phyloP scores from a whole-genome alignment of 2,113 vertebrate species.

The Todiramphus saurophagus region DNA sequence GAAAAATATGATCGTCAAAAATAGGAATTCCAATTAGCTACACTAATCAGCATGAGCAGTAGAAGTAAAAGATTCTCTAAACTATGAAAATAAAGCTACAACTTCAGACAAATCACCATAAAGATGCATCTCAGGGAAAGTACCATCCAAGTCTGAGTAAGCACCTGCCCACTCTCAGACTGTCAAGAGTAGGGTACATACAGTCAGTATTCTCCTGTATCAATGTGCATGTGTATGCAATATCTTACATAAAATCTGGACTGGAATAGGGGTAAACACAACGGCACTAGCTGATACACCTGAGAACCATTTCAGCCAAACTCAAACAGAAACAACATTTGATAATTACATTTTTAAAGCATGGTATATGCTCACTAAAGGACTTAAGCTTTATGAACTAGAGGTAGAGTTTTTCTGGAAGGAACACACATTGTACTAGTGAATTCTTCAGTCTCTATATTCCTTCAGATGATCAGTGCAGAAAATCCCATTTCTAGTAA shows the following conservation, averaged over 20 bases:
- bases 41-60: background rate
- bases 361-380: background rate
- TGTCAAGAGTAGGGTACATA: rapidly evolving
- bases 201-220: background rate
- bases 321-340: background rate
- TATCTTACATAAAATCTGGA: background rate
- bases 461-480: background rate
- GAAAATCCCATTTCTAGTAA: background rate
- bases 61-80: background rate
- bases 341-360: background rate
- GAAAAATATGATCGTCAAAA: background rate
- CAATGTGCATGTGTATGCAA: background rate
- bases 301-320: background rate
- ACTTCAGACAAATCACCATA: background rate
- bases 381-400: background rate
- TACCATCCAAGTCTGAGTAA: background rate
- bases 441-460: background rate
- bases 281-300: background rate
- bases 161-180: background rate
- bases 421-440: background rate
- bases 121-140: background rate
- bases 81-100: background rate
- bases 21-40: background rate
- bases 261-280: background rate
- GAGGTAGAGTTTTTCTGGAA: background rate